A percentile compares a stretch with the other conserved stretches of the same genome.
Conservation (phyloP, 2,888 invertebrate species). For the Drosophila paramelanica region DNA sequence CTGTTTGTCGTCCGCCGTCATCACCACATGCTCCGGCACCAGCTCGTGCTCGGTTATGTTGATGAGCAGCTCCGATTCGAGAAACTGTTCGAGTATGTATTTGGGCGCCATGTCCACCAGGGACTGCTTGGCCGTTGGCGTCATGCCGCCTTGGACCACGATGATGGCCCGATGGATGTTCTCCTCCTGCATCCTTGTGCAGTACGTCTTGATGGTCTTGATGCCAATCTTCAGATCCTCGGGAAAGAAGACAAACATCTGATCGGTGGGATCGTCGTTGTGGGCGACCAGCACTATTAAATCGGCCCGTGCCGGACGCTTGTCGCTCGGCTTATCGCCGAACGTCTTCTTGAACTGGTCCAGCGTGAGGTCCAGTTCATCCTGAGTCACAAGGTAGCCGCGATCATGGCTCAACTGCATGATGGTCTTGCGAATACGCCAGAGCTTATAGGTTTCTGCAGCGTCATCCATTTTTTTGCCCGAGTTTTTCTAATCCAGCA, state of each 20-base stretch:
- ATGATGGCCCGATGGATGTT: slow-evolving; percentile 99
- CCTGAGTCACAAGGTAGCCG: slow-evolving; percentile 99
- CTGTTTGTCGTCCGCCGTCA: slow-evolving; percentile 98
- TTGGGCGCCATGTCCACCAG: slow-evolving; percentile 99
- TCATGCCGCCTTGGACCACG: slow-evolving; percentile 99
- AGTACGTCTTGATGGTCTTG: slow-evolving; percentile 99
- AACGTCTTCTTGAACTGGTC: slow-evolving; percentile 99
- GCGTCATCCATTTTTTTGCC: slow-evolving; percentile 93
- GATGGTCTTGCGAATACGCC: slow-evolving; percentile 99
- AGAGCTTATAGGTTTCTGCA: slow-evolving; percentile 98
- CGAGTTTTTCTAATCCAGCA: not conserved
- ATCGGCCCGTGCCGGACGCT: slow-evolving; percentile 95
- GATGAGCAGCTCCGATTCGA: slow-evolving; percentile 97
- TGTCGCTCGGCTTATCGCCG: slow-evolving; percentile 99
- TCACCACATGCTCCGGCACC: slow-evolving; percentile 99
- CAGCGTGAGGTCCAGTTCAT: slow-evolving; percentile 99
- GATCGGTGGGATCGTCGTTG: slow-evolving; percentile 99
- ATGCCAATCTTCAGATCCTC: slow-evolving; percentile 99
- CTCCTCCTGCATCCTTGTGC: slow-evolving; percentile 99
- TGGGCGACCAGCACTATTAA: slow-evolving; percentile 98
- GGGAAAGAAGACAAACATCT: slow-evolving; percentile 99
- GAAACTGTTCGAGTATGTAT: slow-evolving; percentile 98
- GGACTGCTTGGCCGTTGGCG: slow-evolving; percentile 98
- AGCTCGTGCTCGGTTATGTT: slow-evolving; percentile 99
- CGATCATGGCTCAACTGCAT: slow-evolving; percentile 99